phyloP scores from a whole-genome alignment of 2,797 vertebrate species.

The Rhynchonycteris naso region DNA sequence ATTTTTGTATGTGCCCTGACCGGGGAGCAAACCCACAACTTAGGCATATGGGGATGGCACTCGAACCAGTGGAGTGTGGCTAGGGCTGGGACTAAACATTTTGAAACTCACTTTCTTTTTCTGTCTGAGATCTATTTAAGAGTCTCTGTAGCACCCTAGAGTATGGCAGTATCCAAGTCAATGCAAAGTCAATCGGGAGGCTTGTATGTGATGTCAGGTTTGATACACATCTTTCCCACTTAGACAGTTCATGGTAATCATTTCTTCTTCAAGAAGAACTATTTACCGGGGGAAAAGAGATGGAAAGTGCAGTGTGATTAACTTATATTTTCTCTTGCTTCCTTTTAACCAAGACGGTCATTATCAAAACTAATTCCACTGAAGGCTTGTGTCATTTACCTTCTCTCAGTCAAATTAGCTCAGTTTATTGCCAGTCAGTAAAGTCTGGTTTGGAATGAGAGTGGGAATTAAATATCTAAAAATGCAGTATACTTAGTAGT shows the following conservation, averaged over 20 bases:
- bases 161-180: not conserved
- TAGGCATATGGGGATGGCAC: no score
- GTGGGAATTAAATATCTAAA: constrained; percentile 44
- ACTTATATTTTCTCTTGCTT: not conserved
- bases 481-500: not conserved
- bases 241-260: not conserved
- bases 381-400: not conserved
- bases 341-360: constrained; percentile 14
- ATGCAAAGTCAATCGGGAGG: not conserved
- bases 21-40: no score
- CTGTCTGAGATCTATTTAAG: not conserved
- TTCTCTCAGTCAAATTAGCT: constrained; percentile 19
- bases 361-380: constrained; percentile 26
- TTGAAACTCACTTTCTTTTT: not conserved
- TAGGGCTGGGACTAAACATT: not conserved
- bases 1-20: no score
- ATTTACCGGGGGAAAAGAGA: not conserved
- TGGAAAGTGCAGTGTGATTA: not conserved
- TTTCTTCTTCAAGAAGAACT: constrained; percentile 43
- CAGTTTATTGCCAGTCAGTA: not conserved
- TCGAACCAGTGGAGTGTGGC: no score
- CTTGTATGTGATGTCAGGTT: not conserved
- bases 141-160: not conserved
- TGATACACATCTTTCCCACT: not conserved
- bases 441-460: constrained; percentile 42